Evolutionary conservation across 2,888 invertebrate species (phyloP).

Genomic region (Tachina grossa): DNA sequence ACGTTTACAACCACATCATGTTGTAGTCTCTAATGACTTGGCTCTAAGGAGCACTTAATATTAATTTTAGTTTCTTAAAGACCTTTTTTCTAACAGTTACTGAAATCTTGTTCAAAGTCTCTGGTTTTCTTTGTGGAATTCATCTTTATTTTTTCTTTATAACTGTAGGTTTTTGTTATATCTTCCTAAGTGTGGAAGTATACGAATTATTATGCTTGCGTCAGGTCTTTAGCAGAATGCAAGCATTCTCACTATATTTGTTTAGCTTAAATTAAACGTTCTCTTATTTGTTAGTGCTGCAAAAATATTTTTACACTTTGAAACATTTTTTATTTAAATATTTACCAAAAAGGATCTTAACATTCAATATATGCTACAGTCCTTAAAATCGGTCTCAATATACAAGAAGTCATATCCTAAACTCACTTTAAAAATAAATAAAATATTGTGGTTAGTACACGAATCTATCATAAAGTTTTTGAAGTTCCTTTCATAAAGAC

Average conservation of each 20-base stretch:
- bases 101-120: conserved; percentile 6
- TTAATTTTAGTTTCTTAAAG: conserved; percentile 66
- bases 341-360: too few species aligned
- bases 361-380: too few species aligned
- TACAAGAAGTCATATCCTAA: too few species aligned
- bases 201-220: conserved; percentile 38
- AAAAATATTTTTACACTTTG: conserved; percentile 49
- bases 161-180: neutral
- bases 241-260: conserved; percentile 12
- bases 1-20: conserved; percentile 47
- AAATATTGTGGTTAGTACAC: too few species aligned
- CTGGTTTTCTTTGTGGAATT: conserved; percentile 13
- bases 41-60: conserved; percentile 68
- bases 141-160: neutral
- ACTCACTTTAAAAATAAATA: too few species aligned
- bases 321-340: neutral
- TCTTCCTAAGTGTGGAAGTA: conserved; percentile 18
- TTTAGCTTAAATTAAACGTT: neutral
- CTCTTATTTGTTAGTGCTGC: conserved; percentile 2
- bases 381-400: too few species aligned
- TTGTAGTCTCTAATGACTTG: conserved; percentile 66
- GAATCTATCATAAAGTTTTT: too few species aligned
- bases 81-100: conserved; percentile 39
- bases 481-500: too few species aligned
- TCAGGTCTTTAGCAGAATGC: neutral